A percentile compares a stretch with the other conserved stretches of the same genome.
Evolutionary conservation across 1,140 invertebrate species (phyloP).

Genomic region (Cataglyphis hispanica): DNA sequence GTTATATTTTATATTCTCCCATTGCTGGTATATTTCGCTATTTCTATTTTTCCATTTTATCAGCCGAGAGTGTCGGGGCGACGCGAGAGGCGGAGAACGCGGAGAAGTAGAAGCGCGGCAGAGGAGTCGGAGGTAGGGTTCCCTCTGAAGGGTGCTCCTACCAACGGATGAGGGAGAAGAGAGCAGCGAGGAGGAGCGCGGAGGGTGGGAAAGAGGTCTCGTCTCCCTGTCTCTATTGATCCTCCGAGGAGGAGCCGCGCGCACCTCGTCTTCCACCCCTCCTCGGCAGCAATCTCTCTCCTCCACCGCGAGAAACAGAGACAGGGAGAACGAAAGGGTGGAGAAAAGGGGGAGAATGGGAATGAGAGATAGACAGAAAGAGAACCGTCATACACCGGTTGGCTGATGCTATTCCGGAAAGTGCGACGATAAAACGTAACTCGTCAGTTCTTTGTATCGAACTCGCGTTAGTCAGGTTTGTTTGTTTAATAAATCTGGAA

Average conservation of each 20-base stretch:
- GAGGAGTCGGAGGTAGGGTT: slow-evolving; percentile 66
- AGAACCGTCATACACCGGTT: slow-evolving; percentile 58
- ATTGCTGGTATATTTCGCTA: not conserved
- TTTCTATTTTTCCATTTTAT: slow-evolving; percentile 28
- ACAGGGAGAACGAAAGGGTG: slow-evolving; percentile 13
- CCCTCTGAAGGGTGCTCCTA: slow-evolving; percentile 69
- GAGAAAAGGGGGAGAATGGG: slow-evolving; percentile 30
- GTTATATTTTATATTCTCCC: slow-evolving; percentile 27
- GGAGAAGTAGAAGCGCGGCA: slow-evolving; percentile 72
- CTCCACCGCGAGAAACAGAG: slow-evolving; percentile 59
- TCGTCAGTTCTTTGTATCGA: slow-evolving; percentile 6
- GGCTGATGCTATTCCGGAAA: slow-evolving; percentile 67
- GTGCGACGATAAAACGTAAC: slow-evolving; percentile 60
- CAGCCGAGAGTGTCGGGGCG: slow-evolving; percentile 43
- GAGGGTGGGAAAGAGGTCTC: slow-evolving; percentile 82
- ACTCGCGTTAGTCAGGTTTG: not conserved
- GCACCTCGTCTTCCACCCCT: slow-evolving; percentile 83
- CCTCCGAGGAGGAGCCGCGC: slow-evolving; percentile 84
- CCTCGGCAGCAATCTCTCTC: slow-evolving; percentile 71
- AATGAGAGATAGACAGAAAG: slow-evolving; percentile 55
- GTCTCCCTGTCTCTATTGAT: slow-evolving; percentile 87
- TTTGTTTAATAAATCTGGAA: slow-evolving; percentile 5
- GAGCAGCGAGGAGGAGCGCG: slow-evolving; percentile 57
- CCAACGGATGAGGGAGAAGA: slow-evolving; percentile 71
- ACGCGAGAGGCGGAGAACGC: slow-evolving; percentile 69